A percentile compares a stretch with the other conserved stretches of the same genome.
Conservation (phyloP, 2,888 invertebrate genomes). For the Harpalus rufipes region DNA sequence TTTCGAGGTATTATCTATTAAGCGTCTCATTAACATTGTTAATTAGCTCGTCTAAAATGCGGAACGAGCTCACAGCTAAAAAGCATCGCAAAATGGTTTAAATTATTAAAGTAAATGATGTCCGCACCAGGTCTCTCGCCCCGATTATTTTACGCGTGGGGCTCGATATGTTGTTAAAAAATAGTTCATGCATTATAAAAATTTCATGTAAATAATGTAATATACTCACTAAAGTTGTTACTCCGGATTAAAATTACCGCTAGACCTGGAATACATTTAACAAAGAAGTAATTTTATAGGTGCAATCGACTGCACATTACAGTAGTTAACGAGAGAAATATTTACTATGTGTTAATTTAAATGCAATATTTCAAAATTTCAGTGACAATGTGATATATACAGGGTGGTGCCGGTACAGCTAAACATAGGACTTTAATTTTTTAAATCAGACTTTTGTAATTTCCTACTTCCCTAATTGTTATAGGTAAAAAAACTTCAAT, state of each 20-base stretch:
- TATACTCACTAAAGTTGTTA: conserved; percentile 39
- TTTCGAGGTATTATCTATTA: conserved; percentile 43
- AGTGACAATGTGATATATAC: no score
- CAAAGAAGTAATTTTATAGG: background rate
- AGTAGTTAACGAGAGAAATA: background rate
- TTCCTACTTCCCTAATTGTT: no score
- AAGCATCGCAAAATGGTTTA: conserved; percentile 51
- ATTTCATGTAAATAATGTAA: conserved; percentile 29
- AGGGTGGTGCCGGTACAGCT: no score
- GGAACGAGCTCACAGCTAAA: conserved; percentile 33
- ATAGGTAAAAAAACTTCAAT: no score
- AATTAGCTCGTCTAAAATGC: conserved; percentile 56
- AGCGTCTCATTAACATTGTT: conserved; percentile 56
- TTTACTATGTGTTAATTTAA: background rate
- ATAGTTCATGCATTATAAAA: conserved; percentile 28
- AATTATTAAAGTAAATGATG: conserved; percentile 59
- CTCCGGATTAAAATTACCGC: conserved; percentile 16
- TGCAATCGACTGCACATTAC: background rate
- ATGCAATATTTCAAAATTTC: background rate
- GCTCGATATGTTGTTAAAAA: conserved; percentile 21
- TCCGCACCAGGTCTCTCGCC: conserved; percentile 10
- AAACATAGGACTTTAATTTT: no score
- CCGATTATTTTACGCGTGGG: conserved; percentile 43
- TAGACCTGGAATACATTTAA: background rate
- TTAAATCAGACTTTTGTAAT: no score